Evolutionary conservation across 2,888 invertebrate species (phyloP).

Genomic region (Cepaea hortensis): DNA sequence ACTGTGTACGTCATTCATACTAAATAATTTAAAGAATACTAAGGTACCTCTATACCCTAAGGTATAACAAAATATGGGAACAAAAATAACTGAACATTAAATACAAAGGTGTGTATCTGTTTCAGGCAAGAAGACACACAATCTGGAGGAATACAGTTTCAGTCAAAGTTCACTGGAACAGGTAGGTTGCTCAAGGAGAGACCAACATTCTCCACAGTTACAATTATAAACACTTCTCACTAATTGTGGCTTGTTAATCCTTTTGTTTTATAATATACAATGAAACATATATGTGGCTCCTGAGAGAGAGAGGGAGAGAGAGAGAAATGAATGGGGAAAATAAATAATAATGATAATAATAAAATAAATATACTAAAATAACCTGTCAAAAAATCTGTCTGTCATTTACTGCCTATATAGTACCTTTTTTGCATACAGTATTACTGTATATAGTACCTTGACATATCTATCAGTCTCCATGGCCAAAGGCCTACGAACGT

Average conservation of each 20-base stretch:
- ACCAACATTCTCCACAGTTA: not conserved
- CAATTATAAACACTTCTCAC: not conserved
- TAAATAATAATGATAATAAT: not conserved
- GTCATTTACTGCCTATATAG: too few relatives aligned
- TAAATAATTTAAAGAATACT: too few relatives aligned
- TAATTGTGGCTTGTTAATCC: not conserved
- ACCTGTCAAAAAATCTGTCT: not conserved
- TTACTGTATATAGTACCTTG: too few relatives aligned
- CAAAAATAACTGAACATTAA: not conserved
- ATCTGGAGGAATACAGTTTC: conserved; percentile 91
- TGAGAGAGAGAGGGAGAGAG: not conserved
- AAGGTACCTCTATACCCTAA: too few relatives aligned
- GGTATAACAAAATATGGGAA: not conserved
- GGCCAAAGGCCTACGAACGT: too few relatives aligned
- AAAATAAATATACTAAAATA: not conserved
- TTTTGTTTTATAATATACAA: not conserved
- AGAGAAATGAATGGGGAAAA: not conserved
- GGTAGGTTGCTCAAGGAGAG: conserved; percentile 72
- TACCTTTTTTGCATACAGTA: too few relatives aligned
- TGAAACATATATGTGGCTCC: not conserved
- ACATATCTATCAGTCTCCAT: too few relatives aligned
- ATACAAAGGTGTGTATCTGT: not conserved
- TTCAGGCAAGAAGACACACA: conserved; percentile 78
- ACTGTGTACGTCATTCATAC: too few relatives aligned
- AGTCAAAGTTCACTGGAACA: conserved; percentile 93